Evolutionary conservation across 2,797 vertebrate species (phyloP), one percentile per base, ranked within the genome.

Genomic region (Sebastes oblongus): DNA sequence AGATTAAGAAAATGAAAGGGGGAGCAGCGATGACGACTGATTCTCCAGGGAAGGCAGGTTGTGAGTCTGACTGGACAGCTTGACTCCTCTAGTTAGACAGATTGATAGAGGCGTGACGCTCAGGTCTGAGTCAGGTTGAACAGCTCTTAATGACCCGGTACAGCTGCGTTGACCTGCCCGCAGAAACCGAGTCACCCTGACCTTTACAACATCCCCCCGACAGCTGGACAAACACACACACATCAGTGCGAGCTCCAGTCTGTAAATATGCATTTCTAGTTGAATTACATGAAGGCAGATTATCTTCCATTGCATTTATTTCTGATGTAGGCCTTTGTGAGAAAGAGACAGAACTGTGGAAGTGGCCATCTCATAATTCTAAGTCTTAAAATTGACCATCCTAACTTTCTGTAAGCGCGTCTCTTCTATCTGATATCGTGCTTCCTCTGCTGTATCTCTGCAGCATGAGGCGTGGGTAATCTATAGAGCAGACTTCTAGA

Each of bases 161-260:
- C 85, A 84, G 80, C 86, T 77, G 84, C 75, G 77, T 46, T 89
- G 87, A 92, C 85, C 86, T 87, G 85, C 77, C 78, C n/a, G 1
- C 61, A 58, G 73, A 86, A 80, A 83, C 69, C 1, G 78, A 89
- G 84, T 90, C 86, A 90, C 50, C 8, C 42, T 84, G 86, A 93
- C 91, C 88, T 87, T 84, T 80, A 54, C 78, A 62, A 56, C 60
- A 39, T 78, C 65, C 64, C 13, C 13, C 13, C 5, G 24, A 66
- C 39, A 30, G 24, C 39, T 8, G 18, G 14, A 52, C n/a, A 39
- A 39, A 65, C 34, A 25, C 27, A 10, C 58, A 2, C 18, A 32
- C 59, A 61, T 56, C 54, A 69, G 69, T 27, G 6, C 27, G 66
- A 71, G 71, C 59, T 62, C 14, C n/a, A 25, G 22, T 66, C 27